These are phyloP conservation scores for Hypomesus transpacificus DNA, from an alignment of 2,113 vertebrate genomes.

Conservation along the genomic window DNA sequence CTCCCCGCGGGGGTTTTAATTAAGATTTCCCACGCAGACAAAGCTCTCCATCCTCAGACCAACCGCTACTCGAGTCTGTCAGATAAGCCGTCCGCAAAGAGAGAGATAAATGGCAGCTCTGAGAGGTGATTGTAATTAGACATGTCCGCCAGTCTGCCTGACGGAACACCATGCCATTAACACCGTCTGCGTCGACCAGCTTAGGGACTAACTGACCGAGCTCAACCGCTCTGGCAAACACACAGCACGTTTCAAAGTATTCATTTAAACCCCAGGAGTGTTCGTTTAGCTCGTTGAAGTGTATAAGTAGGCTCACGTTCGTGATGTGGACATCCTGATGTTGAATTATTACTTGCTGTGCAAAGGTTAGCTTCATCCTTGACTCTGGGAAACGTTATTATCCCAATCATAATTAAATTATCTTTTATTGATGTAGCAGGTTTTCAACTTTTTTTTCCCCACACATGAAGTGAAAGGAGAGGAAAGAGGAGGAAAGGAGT, in stretches of 20 bases:
- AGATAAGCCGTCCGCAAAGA: constrained; percentile 5
- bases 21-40: constrained; percentile 40
- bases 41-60: constrained; percentile 10
- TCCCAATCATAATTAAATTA: no score
- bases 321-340: no score
- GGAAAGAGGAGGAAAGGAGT: no score
- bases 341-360: no score
- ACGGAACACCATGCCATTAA: neutral
- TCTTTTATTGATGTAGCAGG: no score
- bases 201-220: neutral
- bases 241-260: neutral
- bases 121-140: constrained; percentile 55
- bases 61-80: constrained; percentile 2
- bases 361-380: no score
- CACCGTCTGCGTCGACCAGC: neutral
- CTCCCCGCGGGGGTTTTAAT: constrained; percentile 27
- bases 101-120: constrained; percentile 16
- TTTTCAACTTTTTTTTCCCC: no score
- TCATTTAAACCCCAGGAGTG: no score
- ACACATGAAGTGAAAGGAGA: no score
- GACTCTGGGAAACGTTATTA: no score
- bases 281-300: no score
- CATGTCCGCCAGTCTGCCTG: constrained; percentile 34
- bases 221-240: neutral
- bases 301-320: no score